A percentile compares a stretch with the other conserved stretches of the same genome.
phyloP scores from a whole-genome alignment of 2,888 invertebrate species.

The Pachycephus smyrnensis region DNA sequence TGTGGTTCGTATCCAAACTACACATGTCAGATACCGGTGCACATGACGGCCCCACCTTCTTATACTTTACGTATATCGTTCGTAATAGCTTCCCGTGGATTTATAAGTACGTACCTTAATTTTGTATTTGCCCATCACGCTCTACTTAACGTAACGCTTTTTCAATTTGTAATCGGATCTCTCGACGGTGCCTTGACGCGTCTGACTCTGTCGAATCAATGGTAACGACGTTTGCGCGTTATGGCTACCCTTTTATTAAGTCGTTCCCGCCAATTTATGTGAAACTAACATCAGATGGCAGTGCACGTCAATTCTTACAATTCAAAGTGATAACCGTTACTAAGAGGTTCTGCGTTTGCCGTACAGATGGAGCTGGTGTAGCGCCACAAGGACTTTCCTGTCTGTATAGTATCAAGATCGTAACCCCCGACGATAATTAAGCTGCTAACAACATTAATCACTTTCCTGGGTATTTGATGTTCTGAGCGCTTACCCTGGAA shows the following conservation, averaged over 20 bases:
- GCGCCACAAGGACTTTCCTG: neutral
- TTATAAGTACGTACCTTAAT: conserved; percentile 25
- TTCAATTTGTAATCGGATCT: neutral
- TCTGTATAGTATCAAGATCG: neutral
- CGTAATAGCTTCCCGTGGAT: neutral
- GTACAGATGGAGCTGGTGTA: neutral
- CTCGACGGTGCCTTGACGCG: neutral
- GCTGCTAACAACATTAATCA: neutral
- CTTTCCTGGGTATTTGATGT: neutral
- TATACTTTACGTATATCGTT: conserved; percentile 1
- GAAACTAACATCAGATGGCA: neutral
- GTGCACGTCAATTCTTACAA: neutral
- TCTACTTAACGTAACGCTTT: neutral
- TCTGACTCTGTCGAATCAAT: neutral
- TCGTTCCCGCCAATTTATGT: neutral
- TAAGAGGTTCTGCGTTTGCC: neutral
- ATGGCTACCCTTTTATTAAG: neutral
- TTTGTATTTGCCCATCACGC: conserved; percentile 26
- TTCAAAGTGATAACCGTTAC: neutral
- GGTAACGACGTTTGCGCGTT: neutral
- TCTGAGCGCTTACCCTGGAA: neutral
- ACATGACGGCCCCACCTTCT: neutral
- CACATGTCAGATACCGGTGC: neutral
- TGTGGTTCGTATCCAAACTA: neutral
- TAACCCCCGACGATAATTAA: neutral